These are phyloP conservation scores for Sarcoramphus papa DNA, from an alignment of 2,797 vertebrate species.

Conservation along the genomic window DNA sequence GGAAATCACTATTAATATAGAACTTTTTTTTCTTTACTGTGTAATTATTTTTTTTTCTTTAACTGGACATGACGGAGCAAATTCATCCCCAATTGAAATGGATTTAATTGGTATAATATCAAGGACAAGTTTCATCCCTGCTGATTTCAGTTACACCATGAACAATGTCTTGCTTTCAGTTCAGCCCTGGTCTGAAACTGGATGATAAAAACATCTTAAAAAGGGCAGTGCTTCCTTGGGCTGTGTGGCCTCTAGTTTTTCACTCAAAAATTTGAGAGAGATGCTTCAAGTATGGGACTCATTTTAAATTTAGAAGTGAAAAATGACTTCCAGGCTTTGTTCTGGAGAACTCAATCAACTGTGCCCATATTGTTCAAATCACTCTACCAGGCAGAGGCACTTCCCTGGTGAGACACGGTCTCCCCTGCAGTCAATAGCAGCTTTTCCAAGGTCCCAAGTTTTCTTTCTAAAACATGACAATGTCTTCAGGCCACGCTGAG, in stretches of 20 bases:
- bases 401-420: background rate
- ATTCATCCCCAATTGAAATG: background rate
- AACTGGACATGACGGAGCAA: background rate
- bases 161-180: background rate
- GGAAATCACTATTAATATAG: background rate
- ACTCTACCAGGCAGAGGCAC: background rate
- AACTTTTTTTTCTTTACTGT: background rate
- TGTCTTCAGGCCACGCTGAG: background rate
- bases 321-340: background rate
- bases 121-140: background rate
- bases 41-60: background rate
- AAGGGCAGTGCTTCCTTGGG: background rate
- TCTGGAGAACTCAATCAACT: background rate
- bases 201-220: background rate
- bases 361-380: background rate
- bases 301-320: background rate
- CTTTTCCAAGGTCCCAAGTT: background rate
- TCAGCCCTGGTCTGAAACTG: background rate
- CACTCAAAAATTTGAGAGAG: background rate
- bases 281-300: background rate
- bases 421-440: background rate
- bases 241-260: background rate
- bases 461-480: background rate
- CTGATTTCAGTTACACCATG: background rate
- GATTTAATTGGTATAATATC: background rate